Evolutionary conservation across 2,113 vertebrate genomes (phyloP).

Genomic region (Vanacampus margaritifer): DNA sequence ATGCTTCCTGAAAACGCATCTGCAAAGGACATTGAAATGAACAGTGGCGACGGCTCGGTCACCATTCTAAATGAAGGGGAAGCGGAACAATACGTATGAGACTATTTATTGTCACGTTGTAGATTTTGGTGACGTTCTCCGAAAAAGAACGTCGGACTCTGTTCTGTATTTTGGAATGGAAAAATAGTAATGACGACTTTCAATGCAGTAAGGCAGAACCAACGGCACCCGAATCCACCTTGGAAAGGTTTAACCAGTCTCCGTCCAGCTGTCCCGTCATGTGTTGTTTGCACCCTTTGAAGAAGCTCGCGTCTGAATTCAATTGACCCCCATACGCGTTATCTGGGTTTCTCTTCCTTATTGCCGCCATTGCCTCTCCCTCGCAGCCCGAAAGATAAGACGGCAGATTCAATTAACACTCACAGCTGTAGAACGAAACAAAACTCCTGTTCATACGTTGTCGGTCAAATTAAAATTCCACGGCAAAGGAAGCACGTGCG

Average conservation of each 20-base stretch:
- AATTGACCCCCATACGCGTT: conserved; percentile 39
- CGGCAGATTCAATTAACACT: conserved; percentile 36
- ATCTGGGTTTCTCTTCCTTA: conserved; percentile 53
- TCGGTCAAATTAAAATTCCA: conserved; percentile 34
- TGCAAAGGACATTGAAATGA: conserved; percentile 80
- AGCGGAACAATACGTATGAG: conserved; percentile 92
- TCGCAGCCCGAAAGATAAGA: conserved; percentile 50
- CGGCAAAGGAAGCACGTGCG: conserved; percentile 48
- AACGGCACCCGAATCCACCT: conserved; percentile 38
- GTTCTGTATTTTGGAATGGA: conserved; percentile 37
- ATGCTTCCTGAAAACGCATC: conserved; percentile 87
- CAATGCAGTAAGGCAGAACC: conserved; percentile 74
- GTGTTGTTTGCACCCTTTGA: conserved; percentile 14
- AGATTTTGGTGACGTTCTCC: conserved; percentile 57
- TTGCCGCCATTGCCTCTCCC: conserved; percentile 44
- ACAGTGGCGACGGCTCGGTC: conserved; percentile 80
- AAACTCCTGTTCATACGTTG: conserved; percentile 16
- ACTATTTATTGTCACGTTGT: conserved; percentile 67
- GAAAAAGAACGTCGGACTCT: conserved; percentile 51
- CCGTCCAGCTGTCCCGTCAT: conserved; percentile 30
- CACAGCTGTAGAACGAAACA: conserved; percentile 31
- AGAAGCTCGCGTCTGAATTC: conserved; percentile 42
- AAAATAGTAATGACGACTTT: conserved; percentile 70
- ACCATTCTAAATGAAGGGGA: conserved; percentile 86
- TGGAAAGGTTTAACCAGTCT: conserved; percentile 54